A percentile compares a stretch with the other conserved stretches of the same genome.
Conservation (phyloP, 2,797 vertebrate species). For the Aldrovandia affinis region DNA sequence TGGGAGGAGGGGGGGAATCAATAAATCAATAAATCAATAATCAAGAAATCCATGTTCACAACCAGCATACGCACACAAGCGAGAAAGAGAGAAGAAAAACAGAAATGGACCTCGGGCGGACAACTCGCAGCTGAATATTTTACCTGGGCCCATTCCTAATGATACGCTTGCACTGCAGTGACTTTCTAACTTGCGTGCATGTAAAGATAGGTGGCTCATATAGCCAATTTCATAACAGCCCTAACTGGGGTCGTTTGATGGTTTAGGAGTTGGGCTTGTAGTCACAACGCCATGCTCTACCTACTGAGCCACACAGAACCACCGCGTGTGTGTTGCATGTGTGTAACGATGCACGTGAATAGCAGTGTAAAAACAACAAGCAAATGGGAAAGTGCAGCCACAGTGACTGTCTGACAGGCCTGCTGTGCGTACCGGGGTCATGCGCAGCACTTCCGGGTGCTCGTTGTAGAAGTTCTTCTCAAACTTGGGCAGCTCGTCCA, state of each 20-base stretch:
- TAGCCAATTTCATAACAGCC: too few species aligned
- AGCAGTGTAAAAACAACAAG: too few species aligned
- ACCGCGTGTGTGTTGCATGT: not conserved
- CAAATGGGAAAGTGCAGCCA: not conserved
- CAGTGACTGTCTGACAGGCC: not conserved
- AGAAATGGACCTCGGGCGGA: not conserved
- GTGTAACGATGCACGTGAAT: too few species aligned
- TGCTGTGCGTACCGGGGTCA: conserved; percentile 76
- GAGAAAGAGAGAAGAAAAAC: not conserved
- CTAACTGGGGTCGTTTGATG: too few species aligned
- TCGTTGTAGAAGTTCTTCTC: conserved; percentile 98
- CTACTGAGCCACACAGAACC: too few species aligned
- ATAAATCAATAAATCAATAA: not conserved
- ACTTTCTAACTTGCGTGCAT: not conserved
- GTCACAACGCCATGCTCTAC: too few species aligned
- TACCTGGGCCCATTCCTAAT: not conserved
- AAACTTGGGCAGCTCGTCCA: conserved; percentile 93
- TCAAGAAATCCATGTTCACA: not conserved
- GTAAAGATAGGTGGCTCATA: too few species aligned
- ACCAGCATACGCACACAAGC: not conserved
- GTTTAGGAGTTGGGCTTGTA: too few species aligned
- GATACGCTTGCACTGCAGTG: not conserved
- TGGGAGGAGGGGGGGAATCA: not conserved
- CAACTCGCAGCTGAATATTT: not conserved
- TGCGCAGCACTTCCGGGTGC: conserved; percentile 85